These are phyloP conservation scores for Scaptomyza montana DNA, from an alignment of 1,140 invertebrate species.

Conservation along the genomic window DNA sequence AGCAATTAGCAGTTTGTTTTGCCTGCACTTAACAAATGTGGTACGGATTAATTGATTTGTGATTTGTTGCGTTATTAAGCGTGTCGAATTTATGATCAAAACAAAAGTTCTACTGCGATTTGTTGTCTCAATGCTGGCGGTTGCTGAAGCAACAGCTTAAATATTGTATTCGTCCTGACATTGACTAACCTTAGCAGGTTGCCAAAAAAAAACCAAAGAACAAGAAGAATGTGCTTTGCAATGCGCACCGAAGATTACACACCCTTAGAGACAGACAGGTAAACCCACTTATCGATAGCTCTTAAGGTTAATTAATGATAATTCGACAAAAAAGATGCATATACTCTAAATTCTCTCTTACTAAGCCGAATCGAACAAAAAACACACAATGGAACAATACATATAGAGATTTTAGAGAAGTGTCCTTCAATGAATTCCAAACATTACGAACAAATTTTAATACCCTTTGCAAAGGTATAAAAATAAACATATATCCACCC, in stretches of 20 bases:
- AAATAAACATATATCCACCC: neutral
- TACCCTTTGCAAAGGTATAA: neutral
- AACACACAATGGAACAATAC: too few species aligned
- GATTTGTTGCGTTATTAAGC: conserved; percentile 54
- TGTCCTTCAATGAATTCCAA: too few species aligned
- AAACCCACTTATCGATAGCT: too few species aligned
- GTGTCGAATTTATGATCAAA: conserved; percentile 8
- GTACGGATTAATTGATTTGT: conserved; percentile 62
- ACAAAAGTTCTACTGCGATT: neutral
- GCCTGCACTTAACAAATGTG: conserved; percentile 43
- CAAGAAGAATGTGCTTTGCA: too few species aligned
- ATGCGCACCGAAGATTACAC: too few species aligned
- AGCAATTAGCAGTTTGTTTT: conserved; percentile 56
- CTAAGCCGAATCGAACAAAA: too few species aligned
- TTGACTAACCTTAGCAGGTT: conserved; percentile 58
- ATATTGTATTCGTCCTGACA: conserved; percentile 45
- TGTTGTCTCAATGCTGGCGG: neutral
- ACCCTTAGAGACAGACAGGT: too few species aligned
- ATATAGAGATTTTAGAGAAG: too few species aligned
- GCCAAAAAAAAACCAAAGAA: conserved; percentile 13
- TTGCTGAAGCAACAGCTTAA: conserved; percentile 39
- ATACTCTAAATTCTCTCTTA: too few species aligned
- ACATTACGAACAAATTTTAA: too few species aligned
- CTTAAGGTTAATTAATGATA: too few species aligned
- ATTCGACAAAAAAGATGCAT: too few species aligned